These are phyloP conservation scores for Tenualosa ilisha DNA, from an alignment of 2,797 vertebrate species.

Conservation along the genomic window DNA sequence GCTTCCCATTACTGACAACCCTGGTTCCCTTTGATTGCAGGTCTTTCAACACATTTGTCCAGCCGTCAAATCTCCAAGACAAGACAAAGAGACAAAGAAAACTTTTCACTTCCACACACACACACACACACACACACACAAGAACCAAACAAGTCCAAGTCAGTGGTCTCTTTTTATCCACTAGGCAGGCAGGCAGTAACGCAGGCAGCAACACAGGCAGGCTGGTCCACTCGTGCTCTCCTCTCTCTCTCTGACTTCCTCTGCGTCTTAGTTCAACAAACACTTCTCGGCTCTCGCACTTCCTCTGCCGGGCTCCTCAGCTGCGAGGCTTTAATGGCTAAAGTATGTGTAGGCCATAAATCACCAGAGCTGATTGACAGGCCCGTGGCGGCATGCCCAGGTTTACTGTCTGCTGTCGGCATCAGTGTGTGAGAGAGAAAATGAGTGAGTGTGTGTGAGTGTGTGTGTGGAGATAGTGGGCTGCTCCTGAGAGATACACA, in stretches of 20 bases:
- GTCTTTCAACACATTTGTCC: conserved; percentile 15
- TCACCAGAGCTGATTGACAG: conserved; percentile 54
- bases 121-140: conserved; percentile 45
- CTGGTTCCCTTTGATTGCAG: conserved; percentile 4
- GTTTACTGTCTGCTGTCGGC: conserved; percentile 51
- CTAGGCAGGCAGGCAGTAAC: not conserved
- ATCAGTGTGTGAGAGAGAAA: conserved; percentile 32
- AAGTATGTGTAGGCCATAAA: conserved; percentile 51
- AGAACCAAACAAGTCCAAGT: conserved; percentile 19
- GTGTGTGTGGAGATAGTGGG: conserved; percentile 1
- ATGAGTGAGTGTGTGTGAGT: not conserved
- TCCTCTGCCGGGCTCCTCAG: conserved; percentile 50
- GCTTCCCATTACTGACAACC: conserved; percentile 1
- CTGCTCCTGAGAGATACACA: not conserved
- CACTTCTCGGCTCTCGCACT: conserved; percentile 39
- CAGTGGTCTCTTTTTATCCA: conserved; percentile 14
- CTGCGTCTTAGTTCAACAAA: conserved; percentile 53
- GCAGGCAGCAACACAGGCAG: conserved; percentile 5
- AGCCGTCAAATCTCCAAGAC: conserved; percentile 4
- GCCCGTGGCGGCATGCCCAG: conserved; percentile 45
- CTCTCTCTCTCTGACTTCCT: conserved; percentile 45
- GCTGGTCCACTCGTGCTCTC: conserved; percentile 10
- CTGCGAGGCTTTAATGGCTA: conserved; percentile 51
- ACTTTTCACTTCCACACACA: conserved; percentile 25
- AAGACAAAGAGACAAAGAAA: not conserved